A percentile compares a stretch with the other conserved stretches of the same genome.
Conservation (phyloP, 2,797 vertebrate species). For the Chelon auratus region DNA sequence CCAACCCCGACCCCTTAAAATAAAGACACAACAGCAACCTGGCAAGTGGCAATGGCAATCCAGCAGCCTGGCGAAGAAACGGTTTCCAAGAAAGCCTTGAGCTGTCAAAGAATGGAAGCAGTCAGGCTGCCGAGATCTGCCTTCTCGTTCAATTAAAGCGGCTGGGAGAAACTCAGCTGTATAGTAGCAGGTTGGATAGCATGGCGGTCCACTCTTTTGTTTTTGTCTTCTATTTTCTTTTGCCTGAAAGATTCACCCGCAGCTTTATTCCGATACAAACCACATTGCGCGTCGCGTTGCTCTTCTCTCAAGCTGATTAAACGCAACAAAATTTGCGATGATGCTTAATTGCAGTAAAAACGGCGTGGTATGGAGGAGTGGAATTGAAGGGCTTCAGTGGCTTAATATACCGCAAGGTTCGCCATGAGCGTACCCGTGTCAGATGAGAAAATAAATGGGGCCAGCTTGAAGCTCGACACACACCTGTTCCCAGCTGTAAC, state of each 20-base stretch:
- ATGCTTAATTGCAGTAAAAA: conserved; percentile 28
- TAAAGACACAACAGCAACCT: conserved; percentile 68
- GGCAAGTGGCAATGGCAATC: conserved; percentile 64
- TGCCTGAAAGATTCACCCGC: not conserved
- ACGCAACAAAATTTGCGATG: conserved; percentile 8
- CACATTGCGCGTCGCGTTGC: no score
- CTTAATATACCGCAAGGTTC: conserved; percentile 30
- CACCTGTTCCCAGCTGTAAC: conserved; percentile 72
- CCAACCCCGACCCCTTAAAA: conserved; percentile 31
- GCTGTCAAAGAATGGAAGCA: conserved; percentile 63
- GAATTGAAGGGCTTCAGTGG: conserved; percentile 29
- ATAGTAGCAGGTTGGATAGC: conserved; percentile 37
- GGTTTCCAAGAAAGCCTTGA: conserved; percentile 71
- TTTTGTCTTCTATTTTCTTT: conserved; percentile 6
- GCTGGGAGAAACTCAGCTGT: conserved; percentile 47
- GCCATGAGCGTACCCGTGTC: conserved; percentile 51
- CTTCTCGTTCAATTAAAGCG: conserved; percentile 65
- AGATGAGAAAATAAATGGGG: conserved; percentile 60
- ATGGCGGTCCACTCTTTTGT: not conserved
- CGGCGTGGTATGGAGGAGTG: not conserved
- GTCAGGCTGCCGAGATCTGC: conserved; percentile 60
- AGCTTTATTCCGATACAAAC: not conserved
- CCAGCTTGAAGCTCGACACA: conserved; percentile 66
- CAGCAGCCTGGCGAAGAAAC: conserved; percentile 72
- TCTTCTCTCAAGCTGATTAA: conserved; percentile 8